Evolutionary conservation across 2,888 invertebrate species (phyloP), one percentile per base, ranked within the genome.

Genomic region (Drosophila emarginata): DNA sequence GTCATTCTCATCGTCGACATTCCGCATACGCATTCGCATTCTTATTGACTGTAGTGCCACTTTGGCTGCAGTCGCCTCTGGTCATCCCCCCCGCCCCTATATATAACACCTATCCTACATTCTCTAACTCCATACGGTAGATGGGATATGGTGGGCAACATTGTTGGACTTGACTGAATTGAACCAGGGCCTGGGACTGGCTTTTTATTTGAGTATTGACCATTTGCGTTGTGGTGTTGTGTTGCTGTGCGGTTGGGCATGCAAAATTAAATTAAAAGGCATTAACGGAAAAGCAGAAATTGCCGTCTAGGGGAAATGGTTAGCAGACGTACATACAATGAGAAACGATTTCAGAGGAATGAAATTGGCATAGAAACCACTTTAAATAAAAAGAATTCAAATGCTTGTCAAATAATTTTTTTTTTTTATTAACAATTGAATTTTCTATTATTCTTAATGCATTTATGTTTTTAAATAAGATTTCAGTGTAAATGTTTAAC

Each of bases 241-340:
- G 56, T 56, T 58, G 52, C 53, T 67, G 69, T 80, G 88, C 74
- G 77, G 74, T 78, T 74, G 74, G 70, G 72, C 76, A 85, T 87
- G 87, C 86, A 81, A 88, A 88, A 89, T 87, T 89, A 88, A 88
- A 89, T 87, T 87, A 87, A 89, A 89, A 88, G 73, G 75, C 82
- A 89, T 88, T 89, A 89, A 85, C 74, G 69, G 76, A 37, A 40
- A 18, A 52, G 61, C 64, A 58, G 37, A 50, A 36, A 60, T 53
- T 64, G 70, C 61, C 40, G 70, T 52, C 67, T 60, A 59, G 36
- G 54, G 54, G 26, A 56, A 36, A 37, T 45, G 51, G 15, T 15
- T 26, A 40, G 11, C 45, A 21, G 45, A 18, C 15, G 3, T 15
- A 18, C 15, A 9, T 15, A 18, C 3, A 45, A 15, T 15, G 15